Conservation (phyloP, 2,888 invertebrate species). For the Spilarctia lutea region DNA sequence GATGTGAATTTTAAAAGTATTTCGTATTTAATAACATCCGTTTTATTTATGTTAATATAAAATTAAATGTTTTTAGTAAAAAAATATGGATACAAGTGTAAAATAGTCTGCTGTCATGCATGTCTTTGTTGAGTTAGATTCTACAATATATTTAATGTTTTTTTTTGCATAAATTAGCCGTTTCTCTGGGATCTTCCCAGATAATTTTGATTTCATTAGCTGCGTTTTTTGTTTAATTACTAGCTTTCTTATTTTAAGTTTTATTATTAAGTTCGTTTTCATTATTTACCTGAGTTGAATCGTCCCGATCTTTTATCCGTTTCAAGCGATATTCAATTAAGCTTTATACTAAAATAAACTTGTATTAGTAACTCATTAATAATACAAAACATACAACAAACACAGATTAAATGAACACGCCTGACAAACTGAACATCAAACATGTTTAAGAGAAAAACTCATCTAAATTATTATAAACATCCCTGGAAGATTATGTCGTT, state of each 20-base stretch:
- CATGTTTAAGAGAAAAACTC: conserved; percentile 38
- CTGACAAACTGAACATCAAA: conserved; percentile 49
- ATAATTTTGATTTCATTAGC: neutral
- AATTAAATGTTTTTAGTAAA: neutral
- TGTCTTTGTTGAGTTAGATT: neutral
- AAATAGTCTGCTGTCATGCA: neutral
- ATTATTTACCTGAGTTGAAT: neutral
- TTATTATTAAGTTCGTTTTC: neutral
- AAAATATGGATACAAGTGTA: neutral
- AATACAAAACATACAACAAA: conserved; percentile 20
- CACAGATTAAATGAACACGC: conserved; percentile 29
- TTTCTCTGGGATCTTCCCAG: neutral
- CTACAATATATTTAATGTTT: neutral
- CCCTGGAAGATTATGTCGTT: conserved; percentile 42
- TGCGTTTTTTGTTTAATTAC: too few species aligned
- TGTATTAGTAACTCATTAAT: conserved; percentile 10
- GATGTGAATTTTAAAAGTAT: neutral
- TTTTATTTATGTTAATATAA: neutral
- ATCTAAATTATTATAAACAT: conserved; percentile 51
- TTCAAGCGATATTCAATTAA: neutral
- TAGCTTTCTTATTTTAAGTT: neutral
- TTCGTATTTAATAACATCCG: neutral
- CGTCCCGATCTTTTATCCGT: neutral
- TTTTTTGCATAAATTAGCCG: neutral
- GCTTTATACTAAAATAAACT: neutral